Evolutionary conservation across 2,113 vertebrate species (phyloP), one percentile per base, ranked within the genome.

Genomic region (Salvelinus fontinalis): DNA sequence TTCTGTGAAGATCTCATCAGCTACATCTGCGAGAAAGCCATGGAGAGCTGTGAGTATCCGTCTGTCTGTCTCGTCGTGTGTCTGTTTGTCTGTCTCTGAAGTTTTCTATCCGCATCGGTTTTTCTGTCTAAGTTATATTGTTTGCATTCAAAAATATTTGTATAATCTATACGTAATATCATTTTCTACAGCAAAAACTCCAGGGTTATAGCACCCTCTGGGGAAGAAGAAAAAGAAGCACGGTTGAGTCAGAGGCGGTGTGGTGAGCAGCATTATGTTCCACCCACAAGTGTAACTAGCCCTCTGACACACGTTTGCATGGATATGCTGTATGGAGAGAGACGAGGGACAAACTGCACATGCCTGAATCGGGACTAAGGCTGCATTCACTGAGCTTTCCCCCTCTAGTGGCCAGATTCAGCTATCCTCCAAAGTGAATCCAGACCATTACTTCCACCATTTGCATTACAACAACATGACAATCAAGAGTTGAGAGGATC

Each of bases 1-100:
- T 93, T 92, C 84, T 98, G 97, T 92, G 93, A 95, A 90, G 96
- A 97, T 34, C 76, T 92, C 87, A 96, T 97, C 83, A 93, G 90
- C 87, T 96, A 95, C 90, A 97, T 98, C 89, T 99, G 97, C 60
- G 95, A 98, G 92, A 96, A 94, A 88, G 90, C 93, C 76, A 92
- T 90, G 70, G 93, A 95, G 48, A 91, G 90, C 29, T 73, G 90
- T 92, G 86, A 6, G 89, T 90, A 20, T 14, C 67, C 12, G 18
- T 29, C 18, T 18, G 20, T 54, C 14, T 2, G 8, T 16, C 34
- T 34, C 34, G 7, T 34, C 7, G 34, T 8, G 34, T 34, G 34
- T 34, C 34, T 34, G 27, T 26, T 2, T 72, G 3, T 31, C 13
- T 31, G 20, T 60, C 44, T 34, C 20, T 1, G 5, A 16, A 5